Base-by-base conservation (phyloP, 2,113 vertebrate species). In the Lophura nycthemera region DNA sequence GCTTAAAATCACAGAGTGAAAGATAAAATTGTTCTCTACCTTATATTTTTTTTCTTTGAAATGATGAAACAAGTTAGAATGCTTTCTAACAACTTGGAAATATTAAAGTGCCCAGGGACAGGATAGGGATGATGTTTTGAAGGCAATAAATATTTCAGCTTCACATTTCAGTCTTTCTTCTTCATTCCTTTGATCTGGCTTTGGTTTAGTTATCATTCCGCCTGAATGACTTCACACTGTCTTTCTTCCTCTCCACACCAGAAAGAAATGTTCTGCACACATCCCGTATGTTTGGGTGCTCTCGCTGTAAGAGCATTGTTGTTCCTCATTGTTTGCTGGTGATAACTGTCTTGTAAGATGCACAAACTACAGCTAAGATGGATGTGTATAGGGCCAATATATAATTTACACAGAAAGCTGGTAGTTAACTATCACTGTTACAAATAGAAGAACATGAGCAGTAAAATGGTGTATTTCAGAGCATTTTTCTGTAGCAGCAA, bases 101-200 rank as follows among this genome's bases (percentile, higher is more conserved):
- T 97, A 96, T 95, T 97, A 78, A 96, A 96, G 89, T 97, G 96
- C 97, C 97, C 96, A 97, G 96, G 97, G 97, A 97, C 96, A 97
- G 97, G 95, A 91, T 96, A 90, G 90, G 90, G 93, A 96, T 97
- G 96, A 96, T 98, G 97, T 98, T 99, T 98, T 98, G 98, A 98
- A 97, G 98, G 97, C 96, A 97, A 98, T 98, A 98, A 98, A 98
- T 98, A 99, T 98, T 98, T 98, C 98, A 99, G 97, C 97, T 98
- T 98, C 98, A 96, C 97, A 97, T 99, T 98, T 98, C 98, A 98
- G 98, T 97, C 97, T 98, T 98, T 98, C 97, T 98, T 98, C 95
- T 97, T 86, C 25, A 8, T 95, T 92, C 83, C 98, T 99, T 99
- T 99, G 98, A 99, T 99, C 98, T 98, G 97, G 97, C 97, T 98